A percentile compares a stretch with the other conserved stretches of the same genome.
These are phyloP conservation scores for Microcebus murinus DNA, from an alignment of 2,113 vertebrate genomes.

Conservation along the genomic window DNA sequence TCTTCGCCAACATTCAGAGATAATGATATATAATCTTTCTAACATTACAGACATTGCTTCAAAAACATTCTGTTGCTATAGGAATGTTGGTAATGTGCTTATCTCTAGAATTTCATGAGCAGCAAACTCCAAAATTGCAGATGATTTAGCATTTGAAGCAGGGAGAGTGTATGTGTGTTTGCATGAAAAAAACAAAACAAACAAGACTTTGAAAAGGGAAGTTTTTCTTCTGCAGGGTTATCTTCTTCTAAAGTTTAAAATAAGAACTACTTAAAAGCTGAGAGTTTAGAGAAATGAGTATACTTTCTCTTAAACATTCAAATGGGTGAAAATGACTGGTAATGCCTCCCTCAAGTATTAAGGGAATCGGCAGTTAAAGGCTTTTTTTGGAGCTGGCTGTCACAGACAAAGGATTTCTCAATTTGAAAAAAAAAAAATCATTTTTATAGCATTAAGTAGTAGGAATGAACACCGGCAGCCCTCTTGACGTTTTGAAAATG, in stretches of 20 bases:
- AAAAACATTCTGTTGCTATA: conserved; percentile 60
- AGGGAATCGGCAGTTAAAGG: conserved; percentile 15
- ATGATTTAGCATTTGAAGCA: conserved; percentile 69
- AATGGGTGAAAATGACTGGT: conserved; percentile 55
- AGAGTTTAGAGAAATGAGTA: neutral
- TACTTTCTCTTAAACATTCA: conserved; percentile 56
- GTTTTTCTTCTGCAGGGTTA: conserved; percentile 51
- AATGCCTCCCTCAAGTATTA: conserved; percentile 59
- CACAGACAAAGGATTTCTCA: conserved; percentile 70
- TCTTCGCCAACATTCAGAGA: conserved; percentile 44
- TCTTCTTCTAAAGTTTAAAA: conserved; percentile 66
- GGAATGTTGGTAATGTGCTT: conserved; percentile 63
- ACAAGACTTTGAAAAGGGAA: conserved; percentile 59
- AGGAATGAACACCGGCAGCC: conserved; percentile 5
- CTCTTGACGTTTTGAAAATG: conserved; percentile 39
- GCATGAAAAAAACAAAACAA: neutral
- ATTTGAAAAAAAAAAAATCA: conserved; percentile 10
- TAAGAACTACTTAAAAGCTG: conserved; percentile 60
- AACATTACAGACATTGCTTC: conserved; percentile 55
- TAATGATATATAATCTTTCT: conserved; percentile 63
- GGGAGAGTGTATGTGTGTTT: neutral
- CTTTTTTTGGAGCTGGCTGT: conserved; percentile 54
- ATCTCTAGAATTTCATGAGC: conserved; percentile 62
- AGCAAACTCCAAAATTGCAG: conserved; percentile 63
- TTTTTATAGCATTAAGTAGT: conserved; percentile 43